A percentile compares a stretch with the other conserved stretches of the same genome.
Conservation (phyloP, 2,113 vertebrate species). For the Motacilla alba region DNA sequence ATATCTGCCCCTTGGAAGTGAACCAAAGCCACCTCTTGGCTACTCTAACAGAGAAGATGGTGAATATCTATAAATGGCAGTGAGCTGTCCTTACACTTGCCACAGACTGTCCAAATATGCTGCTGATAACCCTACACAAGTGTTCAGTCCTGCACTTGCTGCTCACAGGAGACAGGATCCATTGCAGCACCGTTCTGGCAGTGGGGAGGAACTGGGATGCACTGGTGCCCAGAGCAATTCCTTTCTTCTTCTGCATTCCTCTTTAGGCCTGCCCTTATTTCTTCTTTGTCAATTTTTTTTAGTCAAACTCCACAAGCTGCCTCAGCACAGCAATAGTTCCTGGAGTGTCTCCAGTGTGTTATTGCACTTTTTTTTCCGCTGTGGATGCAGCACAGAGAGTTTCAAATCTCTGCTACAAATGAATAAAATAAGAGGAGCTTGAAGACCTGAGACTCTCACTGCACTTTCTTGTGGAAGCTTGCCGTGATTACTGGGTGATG, state of each 20-base stretch:
- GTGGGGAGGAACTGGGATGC: not conserved
- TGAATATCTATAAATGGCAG: constrained; percentile 92
- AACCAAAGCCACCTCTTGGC: constrained; percentile 85
- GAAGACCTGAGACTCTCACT: not conserved
- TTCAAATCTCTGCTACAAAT: not conserved
- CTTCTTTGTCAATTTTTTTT: not conserved
- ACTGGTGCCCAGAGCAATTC: not conserved
- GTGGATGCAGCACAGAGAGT: not conserved
- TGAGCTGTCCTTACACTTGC: not conserved
- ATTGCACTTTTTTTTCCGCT: not conserved
- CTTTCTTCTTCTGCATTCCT: not conserved
- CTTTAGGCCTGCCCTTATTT: not conserved
- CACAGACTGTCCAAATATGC: not conserved
- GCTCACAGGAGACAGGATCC: not conserved
- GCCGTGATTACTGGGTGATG: not conserved
- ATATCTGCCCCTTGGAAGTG: constrained; percentile 85
- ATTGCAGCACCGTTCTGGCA: not conserved
- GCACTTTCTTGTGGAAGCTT: not conserved
- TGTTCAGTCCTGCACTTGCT: not conserved
- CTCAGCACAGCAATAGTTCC: not conserved
- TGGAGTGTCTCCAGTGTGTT: not conserved
- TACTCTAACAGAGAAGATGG: constrained; percentile 88
- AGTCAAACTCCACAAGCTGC: not conserved
- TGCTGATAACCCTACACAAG: not conserved
- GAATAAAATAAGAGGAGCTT: not conserved